A percentile compares a stretch with the other conserved stretches of the same genome.
These are phyloP conservation scores for Parazoanthus atlanticus DNA, from an alignment of 92 coral and sea anemone genomes.

Conservation along the genomic window DNA sequence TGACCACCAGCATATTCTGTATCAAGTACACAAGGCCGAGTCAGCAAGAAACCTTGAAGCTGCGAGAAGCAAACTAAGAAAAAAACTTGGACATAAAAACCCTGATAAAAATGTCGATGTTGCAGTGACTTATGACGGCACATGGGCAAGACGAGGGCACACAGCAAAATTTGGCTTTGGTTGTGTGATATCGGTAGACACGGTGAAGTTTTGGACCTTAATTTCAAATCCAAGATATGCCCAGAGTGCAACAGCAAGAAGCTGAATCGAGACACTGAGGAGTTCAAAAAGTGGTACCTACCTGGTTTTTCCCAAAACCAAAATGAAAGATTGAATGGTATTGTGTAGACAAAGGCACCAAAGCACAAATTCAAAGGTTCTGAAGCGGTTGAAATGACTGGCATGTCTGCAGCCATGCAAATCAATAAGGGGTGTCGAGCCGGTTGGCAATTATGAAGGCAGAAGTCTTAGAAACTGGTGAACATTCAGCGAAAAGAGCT, in stretches of 20 bases:
- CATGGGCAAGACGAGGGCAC: constrained; percentile 55
- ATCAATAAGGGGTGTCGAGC: constrained; percentile 37
- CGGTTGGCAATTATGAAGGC: constrained; percentile 42
- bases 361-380: constrained; percentile 51
- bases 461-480: constrained; percentile 17
- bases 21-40: constrained; percentile 39
- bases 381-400: constrained; percentile 49
- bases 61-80: constrained; percentile 29
- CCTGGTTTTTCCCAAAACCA: constrained; percentile 46
- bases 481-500: constrained; percentile 25
- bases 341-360: constrained; percentile 48
- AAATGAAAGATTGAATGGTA: constrained; percentile 38
- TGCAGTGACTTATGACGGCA: constrained; percentile 51
- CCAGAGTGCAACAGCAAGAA: constrained; percentile 28
- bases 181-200: constrained; percentile 49
- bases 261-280: constrained; percentile 24
- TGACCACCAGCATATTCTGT: constrained; percentile 32
- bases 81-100: constrained; percentile 24
- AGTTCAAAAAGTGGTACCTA: constrained; percentile 46
- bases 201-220: constrained; percentile 46
- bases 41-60: constrained; percentile 17
- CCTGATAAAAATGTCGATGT: constrained; percentile 34
- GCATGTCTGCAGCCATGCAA: constrained; percentile 52
- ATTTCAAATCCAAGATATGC: constrained; percentile 50
- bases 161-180: constrained; percentile 54